Evolutionary conservation across 2,797 vertebrate species (phyloP).

Genomic region (Intellagama lesueurii): DNA sequence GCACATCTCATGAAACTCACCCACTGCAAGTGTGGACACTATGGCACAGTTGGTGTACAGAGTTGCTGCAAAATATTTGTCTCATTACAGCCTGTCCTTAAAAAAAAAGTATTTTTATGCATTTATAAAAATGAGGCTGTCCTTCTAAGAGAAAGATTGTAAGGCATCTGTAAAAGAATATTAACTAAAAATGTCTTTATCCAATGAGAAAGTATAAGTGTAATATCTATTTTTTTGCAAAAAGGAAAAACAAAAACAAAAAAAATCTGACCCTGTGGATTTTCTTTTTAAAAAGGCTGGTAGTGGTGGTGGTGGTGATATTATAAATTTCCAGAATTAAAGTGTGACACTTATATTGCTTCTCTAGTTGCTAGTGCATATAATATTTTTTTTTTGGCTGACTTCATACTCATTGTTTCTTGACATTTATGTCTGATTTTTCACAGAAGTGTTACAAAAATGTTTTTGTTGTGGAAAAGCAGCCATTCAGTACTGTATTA

Average conservation of each 20-base stretch:
- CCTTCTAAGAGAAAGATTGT: conserved; percentile 59
- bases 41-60: background rate
- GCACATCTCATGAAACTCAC: background rate
- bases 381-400: conserved; percentile 41
- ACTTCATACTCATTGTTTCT: conserved; percentile 66
- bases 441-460: conserved; percentile 57
- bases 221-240: conserved; percentile 70
- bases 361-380: conserved; percentile 37
- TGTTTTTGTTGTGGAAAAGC: conserved; percentile 63
- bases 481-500: conserved; percentile 72
- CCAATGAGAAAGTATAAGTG: conserved; percentile 39
- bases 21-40: background rate
- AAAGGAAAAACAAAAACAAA: background rate
- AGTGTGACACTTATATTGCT: conserved; percentile 41
- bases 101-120: conserved; percentile 71
- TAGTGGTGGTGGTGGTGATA: conserved; percentile 16
- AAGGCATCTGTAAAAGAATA: conserved; percentile 53
- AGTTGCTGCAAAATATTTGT: background rate
- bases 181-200: conserved; percentile 45
- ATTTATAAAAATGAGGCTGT: conserved; percentile 59
- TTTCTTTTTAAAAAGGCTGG: conserved; percentile 30
- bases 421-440: conserved; percentile 62
- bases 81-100: background rate
- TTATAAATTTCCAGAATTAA: conserved; percentile 51
- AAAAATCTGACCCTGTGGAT: conserved; percentile 44